These are phyloP conservation scores for Polypedilum pembai DNA, from an alignment of 1,140 invertebrate genomes.

Conservation along the genomic window DNA sequence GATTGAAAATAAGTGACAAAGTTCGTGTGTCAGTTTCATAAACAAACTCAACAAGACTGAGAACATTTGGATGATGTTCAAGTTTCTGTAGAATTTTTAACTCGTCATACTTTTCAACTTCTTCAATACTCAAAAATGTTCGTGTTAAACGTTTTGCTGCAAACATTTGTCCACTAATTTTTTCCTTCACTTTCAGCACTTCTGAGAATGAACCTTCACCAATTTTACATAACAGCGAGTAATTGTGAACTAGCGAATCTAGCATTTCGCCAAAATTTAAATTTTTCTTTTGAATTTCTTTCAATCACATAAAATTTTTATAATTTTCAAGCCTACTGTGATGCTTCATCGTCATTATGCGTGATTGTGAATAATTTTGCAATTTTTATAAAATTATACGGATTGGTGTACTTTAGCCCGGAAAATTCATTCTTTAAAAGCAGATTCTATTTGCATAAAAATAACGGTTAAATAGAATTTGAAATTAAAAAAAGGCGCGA, in stretches of 20 bases:
- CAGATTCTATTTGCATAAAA: too few relatives aligned
- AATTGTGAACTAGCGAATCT: conserved; percentile 34
- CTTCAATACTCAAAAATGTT: conserved; percentile 47
- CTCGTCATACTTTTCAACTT: conserved; percentile 53
- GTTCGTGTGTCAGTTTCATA: conserved; percentile 49
- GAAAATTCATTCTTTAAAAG: too few relatives aligned
- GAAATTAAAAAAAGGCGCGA: too few relatives aligned
- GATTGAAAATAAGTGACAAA: conserved; percentile 55
- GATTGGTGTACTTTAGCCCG: too few relatives aligned
- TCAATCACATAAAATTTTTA: neutral
- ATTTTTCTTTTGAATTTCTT: neutral
- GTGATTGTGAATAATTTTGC: too few relatives aligned
- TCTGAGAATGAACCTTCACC: conserved; percentile 62
- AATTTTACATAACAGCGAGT: conserved; percentile 54
- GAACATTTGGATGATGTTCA: conserved; percentile 52
- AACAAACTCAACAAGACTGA: conserved; percentile 54
- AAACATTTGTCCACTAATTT: conserved; percentile 47
- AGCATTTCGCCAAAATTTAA: neutral
- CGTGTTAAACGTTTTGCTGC: conserved; percentile 61
- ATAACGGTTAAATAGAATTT: too few relatives aligned
- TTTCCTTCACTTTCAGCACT: conserved; percentile 57
- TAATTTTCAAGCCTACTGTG: neutral
- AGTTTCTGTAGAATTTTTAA: conserved; percentile 54
- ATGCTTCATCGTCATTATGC: too few relatives aligned
- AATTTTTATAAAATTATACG: too few relatives aligned